Base-by-base conservation (phyloP, 2,888 invertebrate genomes). In the Himalopsyche japonica region DNA sequence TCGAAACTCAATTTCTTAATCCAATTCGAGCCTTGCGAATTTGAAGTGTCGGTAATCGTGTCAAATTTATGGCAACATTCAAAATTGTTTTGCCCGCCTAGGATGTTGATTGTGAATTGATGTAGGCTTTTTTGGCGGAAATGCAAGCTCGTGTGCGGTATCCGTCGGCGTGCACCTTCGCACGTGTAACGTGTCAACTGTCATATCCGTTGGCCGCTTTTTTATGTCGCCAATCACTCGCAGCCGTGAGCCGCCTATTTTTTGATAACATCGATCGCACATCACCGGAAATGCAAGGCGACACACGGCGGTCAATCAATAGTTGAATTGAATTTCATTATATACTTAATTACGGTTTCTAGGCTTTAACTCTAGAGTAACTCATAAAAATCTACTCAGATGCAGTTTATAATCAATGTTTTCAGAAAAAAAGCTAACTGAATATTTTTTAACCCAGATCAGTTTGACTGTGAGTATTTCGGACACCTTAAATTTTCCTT, bases 81-180 rank as follows among this genome's bases (percentile, higher is more conserved):
- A 15, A 15, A 43, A 43, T 43, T 43, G 43, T 79, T 81, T 78
- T 82, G 84, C 82, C 81, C 76, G 70, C 83, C 81, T 80, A 86
- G 83, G 85, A 86, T 84, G 85, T 80, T 81, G 81, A 82, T 76
- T 84, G 80, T 86, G 85, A 81, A 76, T 88, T 88, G 43, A 15
- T 43, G 88, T 89, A 89, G 88, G 88, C 88, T 81, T 84, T 81
- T 76, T 77, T 87, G 88, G 89, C 86, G 87, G 87, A 87, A 89
- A 89, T 89, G 89, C 89, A 89, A 89, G 89, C 89, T 85, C 88
- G 88, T 89, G 89, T 87, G 87, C 88, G 89, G 90, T 89, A 89
- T 89, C 90, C 89, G 89, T 89, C 89, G 89, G 89, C 90, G 89
- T 90, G 90, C 89, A 90, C 89, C 90, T 90, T 89, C 89, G 82